Evolutionary conservation across 2,888 invertebrate genomes (phyloP), one percentile per base, ranked within the genome.

Genomic region (Melitaea athalia): DNA sequence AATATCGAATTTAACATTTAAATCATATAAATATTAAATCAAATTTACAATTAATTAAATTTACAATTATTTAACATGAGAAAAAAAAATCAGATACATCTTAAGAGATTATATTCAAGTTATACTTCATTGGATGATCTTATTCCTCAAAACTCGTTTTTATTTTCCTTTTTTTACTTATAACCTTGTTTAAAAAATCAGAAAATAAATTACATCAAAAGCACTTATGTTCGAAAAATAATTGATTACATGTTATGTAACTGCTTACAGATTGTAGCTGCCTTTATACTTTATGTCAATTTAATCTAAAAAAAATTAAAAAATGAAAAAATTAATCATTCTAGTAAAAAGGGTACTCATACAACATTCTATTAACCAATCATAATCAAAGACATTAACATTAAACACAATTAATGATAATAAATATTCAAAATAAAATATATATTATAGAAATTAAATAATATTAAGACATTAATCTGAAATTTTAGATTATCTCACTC

Each of bases 51-150:
- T 49, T 1, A 12, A 49, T n/a, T 14, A 49, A 49, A n/a, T n/a
- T 49, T 49, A n/a, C 3, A 12, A 14, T 12, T 45, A 12, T 45
- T 5, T n/a, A n/a, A 49, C 8, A n/a, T 49, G 1, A 49, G 5
- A 14, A 49, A 5, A 38, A 38, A 38, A 38, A 38, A 38, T 49
- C 47, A 14, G 47, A 49, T 49, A 49, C n/a, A 49, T n/a, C 14
- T 49, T n/a, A 49, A 49, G 47, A 49, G 47, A 49, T 49, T 49
- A 49, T 11, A 45, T 45, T 45, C 45, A 45, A 49, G n/a, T 14
- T 14, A 49, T n/a, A 49, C n/a, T 49, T 49, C 1, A 49, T 5
- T 49, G 14, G n/a, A n/a, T 3, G n/a, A 4, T 6, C n/a, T 49
- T n/a, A 14, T 49, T 14, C 14, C 5, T 49, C 6, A 6, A 49